Conservation (phyloP, 2,888 invertebrate species). For the Cerceris ruficornis region DNA sequence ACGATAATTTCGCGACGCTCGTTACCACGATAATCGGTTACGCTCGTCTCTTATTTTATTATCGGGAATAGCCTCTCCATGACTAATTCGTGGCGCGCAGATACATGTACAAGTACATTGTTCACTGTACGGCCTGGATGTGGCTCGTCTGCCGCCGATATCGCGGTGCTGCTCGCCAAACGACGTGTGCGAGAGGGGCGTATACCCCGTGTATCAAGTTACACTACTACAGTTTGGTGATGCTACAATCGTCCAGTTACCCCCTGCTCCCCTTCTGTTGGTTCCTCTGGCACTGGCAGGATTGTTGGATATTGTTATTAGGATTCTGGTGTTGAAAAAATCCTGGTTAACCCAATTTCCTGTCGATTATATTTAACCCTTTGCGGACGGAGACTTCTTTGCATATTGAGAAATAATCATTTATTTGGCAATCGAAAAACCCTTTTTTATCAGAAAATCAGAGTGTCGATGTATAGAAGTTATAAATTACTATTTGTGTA, state of each 20-base stretch:
- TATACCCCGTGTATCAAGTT: slow-evolving; percentile 77
- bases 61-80: slow-evolving; percentile 66
- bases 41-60: slow-evolving; percentile 67
- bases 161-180: slow-evolving; percentile 51
- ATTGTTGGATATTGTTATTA: slow-evolving; percentile 41
- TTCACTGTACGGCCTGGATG: slow-evolving; percentile 18
- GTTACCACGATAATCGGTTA: slow-evolving; percentile 65
- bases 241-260: slow-evolving; percentile 75
- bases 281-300: slow-evolving; percentile 35
- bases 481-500: too few species aligned
- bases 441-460: too few species aligned
- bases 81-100: slow-evolving; percentile 67
- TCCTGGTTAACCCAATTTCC: background rate
- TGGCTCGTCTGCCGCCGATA: slow-evolving; percentile 66
- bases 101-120: slow-evolving; percentile 28
- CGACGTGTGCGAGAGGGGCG: slow-evolving; percentile 75
- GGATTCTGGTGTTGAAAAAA: slow-evolving; percentile 17
- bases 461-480: too few species aligned
- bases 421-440: too few species aligned
- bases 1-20: slow-evolving; percentile 68
- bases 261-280: slow-evolving; percentile 57
- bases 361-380: too few species aligned
- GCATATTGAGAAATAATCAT: too few species aligned
- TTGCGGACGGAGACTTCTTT: too few species aligned
- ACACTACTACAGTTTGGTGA: slow-evolving; percentile 74